A percentile compares a stretch with the other conserved stretches of the same genome.
These are phyloP conservation scores for Avahi laniger DNA, from an alignment of 2,797 vertebrate genomes.

Conservation along the genomic window DNA sequence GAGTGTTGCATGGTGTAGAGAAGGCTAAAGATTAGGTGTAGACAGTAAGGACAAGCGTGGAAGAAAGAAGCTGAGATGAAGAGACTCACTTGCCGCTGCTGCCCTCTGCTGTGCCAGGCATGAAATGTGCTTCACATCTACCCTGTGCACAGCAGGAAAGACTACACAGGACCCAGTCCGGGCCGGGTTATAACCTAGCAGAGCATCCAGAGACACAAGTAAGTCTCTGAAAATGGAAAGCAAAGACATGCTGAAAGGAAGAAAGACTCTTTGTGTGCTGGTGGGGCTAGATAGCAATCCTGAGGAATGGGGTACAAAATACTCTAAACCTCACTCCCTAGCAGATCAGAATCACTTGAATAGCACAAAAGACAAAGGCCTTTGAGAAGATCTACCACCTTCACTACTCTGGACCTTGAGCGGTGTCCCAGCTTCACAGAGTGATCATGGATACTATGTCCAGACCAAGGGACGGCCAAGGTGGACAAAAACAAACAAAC, in stretches of 20 bases:
- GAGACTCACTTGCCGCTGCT: constrained; percentile 48
- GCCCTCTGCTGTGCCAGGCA: constrained; percentile 68
- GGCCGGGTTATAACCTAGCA: neutral
- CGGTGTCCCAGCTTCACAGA: neutral
- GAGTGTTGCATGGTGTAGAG: neutral
- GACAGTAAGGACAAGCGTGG: neutral
- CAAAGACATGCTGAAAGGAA: neutral
- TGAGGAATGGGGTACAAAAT: neutral
- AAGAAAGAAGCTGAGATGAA: neutral
- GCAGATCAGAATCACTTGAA: neutral
- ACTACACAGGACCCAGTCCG: neutral
- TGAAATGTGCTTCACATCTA: neutral
- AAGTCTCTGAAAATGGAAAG: neutral
- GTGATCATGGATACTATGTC: neutral
- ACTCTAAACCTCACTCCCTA: neutral
- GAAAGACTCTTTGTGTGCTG: neutral
- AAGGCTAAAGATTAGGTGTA: neutral
- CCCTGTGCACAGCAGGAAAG: neutral
- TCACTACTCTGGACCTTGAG: neutral
- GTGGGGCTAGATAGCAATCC: neutral
- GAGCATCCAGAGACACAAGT: neutral
- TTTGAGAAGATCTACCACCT: neutral
- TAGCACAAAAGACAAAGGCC: neutral
- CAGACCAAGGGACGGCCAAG: neutral
- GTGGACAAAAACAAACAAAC: neutral